These are phyloP conservation scores for Corydoras maculifer DNA, from an alignment of 2,113 vertebrate species.

Conservation along the genomic window DNA sequence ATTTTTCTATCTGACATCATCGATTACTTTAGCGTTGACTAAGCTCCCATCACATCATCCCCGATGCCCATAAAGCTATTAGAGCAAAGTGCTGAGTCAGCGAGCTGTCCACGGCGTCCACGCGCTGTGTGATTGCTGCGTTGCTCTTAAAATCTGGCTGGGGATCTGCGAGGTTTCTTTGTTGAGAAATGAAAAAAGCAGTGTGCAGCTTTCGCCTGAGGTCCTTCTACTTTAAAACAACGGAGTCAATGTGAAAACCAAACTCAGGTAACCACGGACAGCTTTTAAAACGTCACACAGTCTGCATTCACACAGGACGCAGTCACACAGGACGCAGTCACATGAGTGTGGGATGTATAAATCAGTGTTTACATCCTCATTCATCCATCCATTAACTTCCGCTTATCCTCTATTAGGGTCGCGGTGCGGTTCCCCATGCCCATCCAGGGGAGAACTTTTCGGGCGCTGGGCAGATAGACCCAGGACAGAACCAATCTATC, in stretches of 20 bases:
- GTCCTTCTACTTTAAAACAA: conserved; percentile 13
- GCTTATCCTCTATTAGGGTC: too few species aligned
- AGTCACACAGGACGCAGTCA: too few species aligned
- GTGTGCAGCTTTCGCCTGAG: conserved; percentile 15
- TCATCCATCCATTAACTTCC: too few species aligned
- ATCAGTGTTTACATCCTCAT: too few species aligned
- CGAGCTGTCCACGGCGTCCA: conserved; percentile 19
- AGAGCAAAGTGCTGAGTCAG: conserved; percentile 31
- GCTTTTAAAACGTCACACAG: too few species aligned
- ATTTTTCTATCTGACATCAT: not conserved
- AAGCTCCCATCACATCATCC: not conserved
- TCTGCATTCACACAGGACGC: too few species aligned
- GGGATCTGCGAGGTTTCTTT: conserved; percentile 23
- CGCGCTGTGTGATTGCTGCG: conserved; percentile 12
- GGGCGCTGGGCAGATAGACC: too few species aligned
- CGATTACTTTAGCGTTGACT: conserved; percentile 15
- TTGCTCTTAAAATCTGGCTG: conserved; percentile 27
- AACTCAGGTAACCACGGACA: too few species aligned
- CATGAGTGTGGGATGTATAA: too few species aligned
- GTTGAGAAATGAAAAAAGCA: not conserved
- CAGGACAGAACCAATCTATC: too few species aligned
- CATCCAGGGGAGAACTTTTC: too few species aligned
- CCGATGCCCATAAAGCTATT: conserved; percentile 5
- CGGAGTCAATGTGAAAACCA: not conserved
- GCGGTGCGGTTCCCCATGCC: too few species aligned